Evolutionary conservation across 2,888 invertebrate genomes (phyloP).

Genomic region (Galeopsomyia nigrocyanea): DNA sequence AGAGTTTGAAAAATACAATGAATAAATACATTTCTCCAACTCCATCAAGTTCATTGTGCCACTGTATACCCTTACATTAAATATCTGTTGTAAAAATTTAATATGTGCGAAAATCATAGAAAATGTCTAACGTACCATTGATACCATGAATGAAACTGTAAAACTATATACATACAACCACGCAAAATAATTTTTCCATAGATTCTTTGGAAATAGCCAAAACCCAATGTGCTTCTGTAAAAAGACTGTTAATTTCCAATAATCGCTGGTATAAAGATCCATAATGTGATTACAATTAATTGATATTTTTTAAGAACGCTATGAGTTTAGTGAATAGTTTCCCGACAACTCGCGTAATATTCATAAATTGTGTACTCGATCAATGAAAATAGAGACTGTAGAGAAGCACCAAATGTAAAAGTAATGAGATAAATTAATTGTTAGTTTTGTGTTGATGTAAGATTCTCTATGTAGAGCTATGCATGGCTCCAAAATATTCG

Average conservation of each 20-base stretch:
- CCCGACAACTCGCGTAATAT: too few relatives aligned
- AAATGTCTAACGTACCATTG: conserved; percentile 28
- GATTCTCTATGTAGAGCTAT: too few relatives aligned
- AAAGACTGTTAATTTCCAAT: conserved; percentile 29
- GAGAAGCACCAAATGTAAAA: too few relatives aligned
- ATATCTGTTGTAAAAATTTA: neutral
- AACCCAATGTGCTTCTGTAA: conserved; percentile 30
- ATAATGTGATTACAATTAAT: conserved; percentile 7
- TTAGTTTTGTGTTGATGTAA: too few relatives aligned
- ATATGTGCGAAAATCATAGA: neutral
- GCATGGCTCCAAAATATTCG: too few relatives aligned
- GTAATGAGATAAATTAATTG: too few relatives aligned
- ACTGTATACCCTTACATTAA: conserved; percentile 19
- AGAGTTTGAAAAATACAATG: conserved; percentile 16
- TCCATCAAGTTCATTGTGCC: conserved; percentile 26
- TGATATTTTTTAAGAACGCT: neutral
- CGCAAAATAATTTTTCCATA: conserved; percentile 30
- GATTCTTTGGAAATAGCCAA: conserved; percentile 16
- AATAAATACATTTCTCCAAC: conserved; percentile 26
- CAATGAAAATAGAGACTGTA: too few relatives aligned
- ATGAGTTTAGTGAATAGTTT: too few relatives aligned
- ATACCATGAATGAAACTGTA: conserved; percentile 23
- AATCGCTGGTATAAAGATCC: conserved; percentile 24
- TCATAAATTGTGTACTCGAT: too few relatives aligned
- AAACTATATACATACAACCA: conserved; percentile 25